Conservation (phyloP, 2,797 vertebrate genomes). For the Silurus lanzhouensis region DNA sequence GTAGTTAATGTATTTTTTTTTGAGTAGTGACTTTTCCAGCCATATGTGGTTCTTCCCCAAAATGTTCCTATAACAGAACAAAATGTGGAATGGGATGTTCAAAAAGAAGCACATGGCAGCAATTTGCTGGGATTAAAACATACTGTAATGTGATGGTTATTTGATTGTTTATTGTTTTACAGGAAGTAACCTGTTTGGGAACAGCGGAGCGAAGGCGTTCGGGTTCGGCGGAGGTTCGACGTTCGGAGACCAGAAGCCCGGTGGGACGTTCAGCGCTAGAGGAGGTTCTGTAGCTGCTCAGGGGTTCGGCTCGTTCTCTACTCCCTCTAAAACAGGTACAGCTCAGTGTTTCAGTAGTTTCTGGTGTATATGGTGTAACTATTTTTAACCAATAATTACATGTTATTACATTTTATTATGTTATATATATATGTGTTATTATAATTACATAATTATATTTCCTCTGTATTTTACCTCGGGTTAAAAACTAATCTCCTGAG, state of each 20-base stretch:
- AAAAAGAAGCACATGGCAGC: too few species aligned
- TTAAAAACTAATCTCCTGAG: not conserved
- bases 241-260: constrained; percentile 88
- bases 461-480: too few species aligned
- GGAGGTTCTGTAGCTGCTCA: constrained; percentile 89
- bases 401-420: too few species aligned
- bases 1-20: not conserved
- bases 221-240: constrained; percentile 79
- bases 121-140: too few species aligned
- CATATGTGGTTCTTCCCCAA: too few species aligned
- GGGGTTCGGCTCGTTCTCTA: constrained; percentile 89
- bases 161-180: not conserved
- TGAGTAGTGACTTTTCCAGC: too few species aligned
- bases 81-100: too few species aligned
- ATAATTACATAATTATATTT: too few species aligned
- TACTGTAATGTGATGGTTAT: not conserved
- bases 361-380: not conserved
- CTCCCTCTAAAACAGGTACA: constrained; percentile 86
- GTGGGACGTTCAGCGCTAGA: constrained; percentile 88
- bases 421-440: too few species aligned
- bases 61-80: too few species aligned
- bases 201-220: constrained; percentile 86
- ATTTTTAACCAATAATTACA: too few species aligned
- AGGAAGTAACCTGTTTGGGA: constrained; percentile 88
- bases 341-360: not conserved